Base-by-base conservation (phyloP, 2,888 invertebrate genomes). In the Brachyptera risi region DNA sequence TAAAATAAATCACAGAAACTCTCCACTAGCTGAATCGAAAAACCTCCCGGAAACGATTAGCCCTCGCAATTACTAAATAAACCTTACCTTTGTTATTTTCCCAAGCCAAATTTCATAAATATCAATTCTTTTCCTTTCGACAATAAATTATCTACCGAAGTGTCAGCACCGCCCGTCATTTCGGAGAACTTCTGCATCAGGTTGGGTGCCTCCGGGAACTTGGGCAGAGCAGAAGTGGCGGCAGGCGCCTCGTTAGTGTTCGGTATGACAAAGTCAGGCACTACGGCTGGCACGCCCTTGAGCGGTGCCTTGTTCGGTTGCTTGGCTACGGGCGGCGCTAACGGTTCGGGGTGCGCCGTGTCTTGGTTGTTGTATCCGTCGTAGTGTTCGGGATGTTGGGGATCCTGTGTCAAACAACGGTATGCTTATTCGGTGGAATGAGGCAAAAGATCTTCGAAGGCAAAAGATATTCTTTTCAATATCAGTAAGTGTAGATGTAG, bases 81-180 rank as follows among this genome's bases (percentile, higher is more conserved):
- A 38, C n/a, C 19, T 44, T 44, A 44, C 44, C 44, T 44, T 44
- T 44, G 44, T 44, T 75, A 76, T 73, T 77, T 76, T 72, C 90
- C 90, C 70, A 93, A 83, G 68, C 93, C 93, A 76, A 94, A 94
- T 79, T 91, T 91, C 88, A 93, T 93, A 78, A 94, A 93, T 75
- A 93, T 91, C 68, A 93, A 86, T 80, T 93, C 93, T 79, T 94
- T 93, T 72, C 93, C 93, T 78, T 93, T 93, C 73, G 92, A 92
- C 70, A 93, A 82, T 69, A 93, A 91, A 74, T 92, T 92, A 70
- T 92, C 92, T 66, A 92, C 92, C 69, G 92, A 90, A 65, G 88
- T 88, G 42, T 78, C 78, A 9, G 68, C 68, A 37, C 67, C 68
- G 23, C 74, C 76, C 61, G 92, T 89, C 80, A 92, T 91, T 75